These are phyloP conservation scores for Itoplectis maculator DNA, from an alignment of 2,888 invertebrate species.

Conservation along the genomic window DNA sequence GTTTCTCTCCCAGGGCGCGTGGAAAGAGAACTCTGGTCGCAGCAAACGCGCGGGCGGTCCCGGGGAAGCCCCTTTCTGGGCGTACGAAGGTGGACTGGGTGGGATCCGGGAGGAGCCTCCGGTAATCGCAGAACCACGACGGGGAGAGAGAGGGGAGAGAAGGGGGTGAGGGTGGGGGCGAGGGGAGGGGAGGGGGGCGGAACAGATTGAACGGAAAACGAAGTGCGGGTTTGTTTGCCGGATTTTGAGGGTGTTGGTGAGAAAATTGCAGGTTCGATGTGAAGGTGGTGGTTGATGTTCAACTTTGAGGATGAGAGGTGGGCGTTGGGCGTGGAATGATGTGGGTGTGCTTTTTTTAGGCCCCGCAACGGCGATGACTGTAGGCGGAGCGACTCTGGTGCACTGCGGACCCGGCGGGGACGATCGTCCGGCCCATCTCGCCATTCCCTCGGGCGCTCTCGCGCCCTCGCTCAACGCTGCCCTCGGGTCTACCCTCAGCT, in stretches of 20 bases:
- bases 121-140: no score
- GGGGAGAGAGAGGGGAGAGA: not conserved
- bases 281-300: conserved; percentile 1
- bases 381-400: conserved; percentile 88
- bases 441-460: conserved; percentile 84
- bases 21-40: conserved; percentile 47
- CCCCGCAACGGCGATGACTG: conserved; percentile 89
- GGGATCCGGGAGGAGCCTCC: not conserved
- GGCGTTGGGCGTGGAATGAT: conserved; percentile 25
- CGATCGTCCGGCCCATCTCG: conserved; percentile 85
- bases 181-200: not conserved
- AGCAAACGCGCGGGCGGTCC: not conserved
- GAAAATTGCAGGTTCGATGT: conserved; percentile 5
- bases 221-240: not conserved
- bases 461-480: conserved; percentile 85
- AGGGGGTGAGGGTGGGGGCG: not conserved
- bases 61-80: not conserved
- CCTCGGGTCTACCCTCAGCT: conserved; percentile 78
- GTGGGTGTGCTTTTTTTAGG: conserved; percentile 81
- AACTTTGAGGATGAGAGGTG: no score
- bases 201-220: not conserved
- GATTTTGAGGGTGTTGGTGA: not conserved
- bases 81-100: not conserved
- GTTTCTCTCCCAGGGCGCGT: conserved; percentile 63
- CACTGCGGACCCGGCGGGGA: conserved; percentile 89